Conservation (phyloP, 2,888 invertebrate genomes). For the Drosophila mulleri region DNA sequence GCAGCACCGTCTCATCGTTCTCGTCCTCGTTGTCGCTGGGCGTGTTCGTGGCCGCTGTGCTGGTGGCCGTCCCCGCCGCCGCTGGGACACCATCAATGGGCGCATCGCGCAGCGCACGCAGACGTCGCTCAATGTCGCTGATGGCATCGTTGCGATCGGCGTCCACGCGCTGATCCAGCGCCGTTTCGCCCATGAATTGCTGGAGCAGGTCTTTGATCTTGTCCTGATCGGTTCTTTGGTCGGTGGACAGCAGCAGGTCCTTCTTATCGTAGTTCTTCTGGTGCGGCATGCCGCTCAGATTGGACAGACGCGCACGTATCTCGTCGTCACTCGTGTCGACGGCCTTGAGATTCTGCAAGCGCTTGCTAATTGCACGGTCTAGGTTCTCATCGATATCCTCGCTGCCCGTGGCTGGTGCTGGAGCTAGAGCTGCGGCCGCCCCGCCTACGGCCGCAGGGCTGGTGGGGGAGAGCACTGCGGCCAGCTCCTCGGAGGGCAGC, state of each 20-base stretch:
- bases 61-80: slow-evolving; percentile 12
- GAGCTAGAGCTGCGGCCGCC: neutral
- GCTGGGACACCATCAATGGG: slow-evolving; percentile 54
- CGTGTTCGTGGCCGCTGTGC: slow-evolving; percentile 68
- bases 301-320: slow-evolving; percentile 88
- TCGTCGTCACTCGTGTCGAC: slow-evolving; percentile 88
- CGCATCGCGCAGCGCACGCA: slow-evolving; percentile 86
- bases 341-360: slow-evolving; percentile 89
- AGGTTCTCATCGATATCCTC: slow-evolving; percentile 81
- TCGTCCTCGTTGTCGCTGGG: slow-evolving; percentile 82
- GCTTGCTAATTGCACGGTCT: slow-evolving; percentile 88
- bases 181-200: slow-evolving; percentile 86
- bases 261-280: slow-evolving; percentile 82
- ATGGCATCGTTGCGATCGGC: slow-evolving; percentile 85
- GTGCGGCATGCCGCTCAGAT: slow-evolving; percentile 88
- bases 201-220: slow-evolving; percentile 90
- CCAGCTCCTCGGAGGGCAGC: slow-evolving; percentile 68
- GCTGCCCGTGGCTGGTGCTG: slow-evolving; percentile 33
- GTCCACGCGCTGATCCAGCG: slow-evolving; percentile 86
- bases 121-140: slow-evolving; percentile 86
- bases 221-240: slow-evolving; percentile 89
- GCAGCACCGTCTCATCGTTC: slow-evolving; percentile 84
- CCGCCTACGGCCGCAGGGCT: neutral
- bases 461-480: slow-evolving; percentile 76
- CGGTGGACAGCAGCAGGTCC: slow-evolving; percentile 85